phyloP scores from a whole-genome alignment of 2,888 invertebrate genomes.

The Bombylius discolor region DNA sequence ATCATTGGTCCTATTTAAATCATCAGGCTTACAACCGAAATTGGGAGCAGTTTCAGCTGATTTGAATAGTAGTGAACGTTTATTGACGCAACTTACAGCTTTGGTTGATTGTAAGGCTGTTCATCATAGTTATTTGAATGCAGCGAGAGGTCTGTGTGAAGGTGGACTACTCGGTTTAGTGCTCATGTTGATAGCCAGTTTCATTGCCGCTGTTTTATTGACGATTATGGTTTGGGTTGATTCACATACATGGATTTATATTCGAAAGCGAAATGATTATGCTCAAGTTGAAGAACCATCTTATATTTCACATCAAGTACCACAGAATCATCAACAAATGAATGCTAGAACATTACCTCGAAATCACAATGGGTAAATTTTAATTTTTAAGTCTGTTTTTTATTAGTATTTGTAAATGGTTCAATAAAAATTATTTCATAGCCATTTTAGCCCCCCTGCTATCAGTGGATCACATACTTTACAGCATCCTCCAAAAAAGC shows the following conservation, averaged over 20 bases:
- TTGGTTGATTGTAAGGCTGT: conserved; percentile 73
- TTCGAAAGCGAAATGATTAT: conserved; percentile 72
- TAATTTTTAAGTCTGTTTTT: conserved; percentile 14
- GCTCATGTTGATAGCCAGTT: conserved; percentile 74
- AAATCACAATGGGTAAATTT: conserved; percentile 36
- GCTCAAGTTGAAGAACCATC: conserved; percentile 74
- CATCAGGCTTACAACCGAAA: conserved; percentile 52
- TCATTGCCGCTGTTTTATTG: conserved; percentile 76
- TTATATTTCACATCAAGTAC: conserved; percentile 35
- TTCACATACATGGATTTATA: conserved; percentile 94
- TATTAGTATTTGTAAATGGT: conserved; percentile 6
- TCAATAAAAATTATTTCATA: conserved; percentile 16
- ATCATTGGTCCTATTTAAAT: conserved; percentile 35
- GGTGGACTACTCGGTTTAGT: conserved; percentile 69
- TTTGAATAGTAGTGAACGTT: conserved; percentile 61
- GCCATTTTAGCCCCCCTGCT: conserved; percentile 36
- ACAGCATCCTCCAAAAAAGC: conserved; percentile 36
- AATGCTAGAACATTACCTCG: conserved; percentile 39
- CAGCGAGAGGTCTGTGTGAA: conserved; percentile 70
- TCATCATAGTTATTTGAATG: conserved; percentile 68
- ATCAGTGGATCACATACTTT: conserved; percentile 37
- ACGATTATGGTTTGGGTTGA: conserved; percentile 89
- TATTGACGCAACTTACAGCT: conserved; percentile 52
- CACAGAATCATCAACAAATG: conserved; percentile 40
- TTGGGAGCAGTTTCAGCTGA: conserved; percentile 65